These are phyloP conservation scores for Petrophora chlorosata DNA, from an alignment of 2,888 invertebrate genomes.

Conservation along the genomic window DNA sequence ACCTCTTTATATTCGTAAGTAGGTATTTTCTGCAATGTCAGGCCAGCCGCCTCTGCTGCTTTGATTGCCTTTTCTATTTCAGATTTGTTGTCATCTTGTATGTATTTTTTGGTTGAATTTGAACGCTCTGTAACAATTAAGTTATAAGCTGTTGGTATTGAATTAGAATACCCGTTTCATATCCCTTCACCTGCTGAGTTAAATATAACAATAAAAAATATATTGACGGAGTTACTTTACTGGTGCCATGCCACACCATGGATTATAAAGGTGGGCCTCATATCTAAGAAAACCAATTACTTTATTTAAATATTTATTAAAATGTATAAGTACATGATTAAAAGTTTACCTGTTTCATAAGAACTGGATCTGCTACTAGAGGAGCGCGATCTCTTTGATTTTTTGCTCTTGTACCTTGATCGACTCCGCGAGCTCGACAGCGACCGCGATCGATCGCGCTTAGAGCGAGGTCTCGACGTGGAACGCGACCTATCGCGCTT, in stretches of 20 bases:
- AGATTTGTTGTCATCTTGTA: slow-evolving; percentile 71
- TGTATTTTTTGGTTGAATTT: slow-evolving; percentile 46
- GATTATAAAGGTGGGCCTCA: no score
- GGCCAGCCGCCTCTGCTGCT: slow-evolving; percentile 77
- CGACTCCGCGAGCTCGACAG: slow-evolving; percentile 63
- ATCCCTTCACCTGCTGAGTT: no score
- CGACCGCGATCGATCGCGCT: slow-evolving; percentile 57
- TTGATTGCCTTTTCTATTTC: slow-evolving; percentile 78
- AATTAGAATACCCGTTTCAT: no score
- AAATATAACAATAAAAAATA: no score
- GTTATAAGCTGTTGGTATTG: no score
- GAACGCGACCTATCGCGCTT: slow-evolving; percentile 66
- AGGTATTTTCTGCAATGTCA: slow-evolving; percentile 80
- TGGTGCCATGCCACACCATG: no score
- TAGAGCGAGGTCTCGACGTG: slow-evolving; percentile 59
- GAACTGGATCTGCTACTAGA: slow-evolving; percentile 69
- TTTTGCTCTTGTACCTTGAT: slow-evolving; percentile 58
- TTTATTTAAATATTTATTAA: no score
- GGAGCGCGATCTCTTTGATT: slow-evolving; percentile 61
- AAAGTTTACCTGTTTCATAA: slow-evolving; percentile 69
- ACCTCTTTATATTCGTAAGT: slow-evolving; percentile 77
- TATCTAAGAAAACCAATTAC: no score
- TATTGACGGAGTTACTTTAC: no score
- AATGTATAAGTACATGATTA: no score
- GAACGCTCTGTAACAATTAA: slow-evolving; percentile 55